phyloP scores from a whole-genome alignment of 2,888 invertebrate genomes.

The Cataglyphis altisquamis region DNA sequence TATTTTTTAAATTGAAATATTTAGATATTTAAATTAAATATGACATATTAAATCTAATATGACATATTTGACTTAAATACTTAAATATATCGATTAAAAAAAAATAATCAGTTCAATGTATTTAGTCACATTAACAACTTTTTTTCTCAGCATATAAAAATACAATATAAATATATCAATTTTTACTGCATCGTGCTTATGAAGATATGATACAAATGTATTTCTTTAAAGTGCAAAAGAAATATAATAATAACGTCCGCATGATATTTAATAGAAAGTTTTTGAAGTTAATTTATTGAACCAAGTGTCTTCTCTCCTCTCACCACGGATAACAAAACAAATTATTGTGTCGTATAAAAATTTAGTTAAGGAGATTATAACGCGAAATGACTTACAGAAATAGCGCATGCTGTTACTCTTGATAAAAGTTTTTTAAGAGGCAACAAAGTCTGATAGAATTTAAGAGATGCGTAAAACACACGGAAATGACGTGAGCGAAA shows the following conservation, averaged over 20 bases:
- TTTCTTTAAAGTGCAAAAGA: neutral
- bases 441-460: conserved; percentile 8
- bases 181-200: neutral
- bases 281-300: neutral
- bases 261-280: neutral
- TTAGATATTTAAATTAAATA: too few species aligned
- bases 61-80: too few species aligned
- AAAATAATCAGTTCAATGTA: too few species aligned
- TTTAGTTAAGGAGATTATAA: neutral
- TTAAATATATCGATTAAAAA: too few species aligned
- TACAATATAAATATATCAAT: neutral
- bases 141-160: neutral
- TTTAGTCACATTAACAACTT: too few species aligned
- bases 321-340: neutral
- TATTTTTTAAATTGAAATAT: too few species aligned
- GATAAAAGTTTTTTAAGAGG: neutral
- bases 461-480: neutral
- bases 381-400: neutral
- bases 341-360: neutral
- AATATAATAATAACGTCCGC: neutral
- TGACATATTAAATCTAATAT: too few species aligned
- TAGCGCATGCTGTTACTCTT: neutral
- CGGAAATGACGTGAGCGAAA: neutral
- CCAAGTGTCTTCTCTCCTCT: neutral
- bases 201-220: neutral